Conservation (phyloP, 2,888 invertebrate genomes). For the Ornithoptera alexandrae region DNA sequence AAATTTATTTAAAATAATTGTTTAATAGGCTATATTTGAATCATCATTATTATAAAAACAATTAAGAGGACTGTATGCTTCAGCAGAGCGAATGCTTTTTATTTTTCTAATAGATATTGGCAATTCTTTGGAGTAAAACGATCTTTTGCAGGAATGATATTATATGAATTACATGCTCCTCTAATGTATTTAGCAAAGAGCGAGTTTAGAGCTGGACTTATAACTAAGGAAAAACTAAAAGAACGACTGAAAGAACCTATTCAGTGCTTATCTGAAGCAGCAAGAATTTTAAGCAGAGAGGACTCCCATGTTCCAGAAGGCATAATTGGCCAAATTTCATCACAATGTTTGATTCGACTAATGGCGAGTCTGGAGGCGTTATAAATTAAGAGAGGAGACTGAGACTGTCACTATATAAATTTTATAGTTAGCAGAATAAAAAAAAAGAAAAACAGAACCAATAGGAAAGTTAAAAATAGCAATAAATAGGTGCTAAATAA, state of each 20-base stretch:
- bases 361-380: slow-evolving; percentile 62
- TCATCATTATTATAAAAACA: too few relatives aligned
- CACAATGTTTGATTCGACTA: slow-evolving; percentile 71
- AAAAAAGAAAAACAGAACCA: too few relatives aligned
- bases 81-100: too few relatives aligned
- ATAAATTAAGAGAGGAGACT: slow-evolving; percentile 31
- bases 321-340: slow-evolving; percentile 81
- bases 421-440: too few relatives aligned
- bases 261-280: slow-evolving; percentile 82
- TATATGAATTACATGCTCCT: slow-evolving; percentile 91
- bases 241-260: slow-evolving; percentile 83
- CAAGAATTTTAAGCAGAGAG: slow-evolving; percentile 83
- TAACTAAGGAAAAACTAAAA: slow-evolving; percentile 81
- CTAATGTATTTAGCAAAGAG: slow-evolving; percentile 85
- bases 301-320: slow-evolving; percentile 84
- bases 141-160: slow-evolving; percentile 80
- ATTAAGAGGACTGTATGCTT: too few relatives aligned
- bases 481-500: neutral
- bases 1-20: too few relatives aligned
- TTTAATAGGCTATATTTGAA: too few relatives aligned
- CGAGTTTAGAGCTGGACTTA: slow-evolving; percentile 80
- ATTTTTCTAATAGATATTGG: too few relatives aligned
- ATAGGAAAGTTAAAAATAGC: neutral
- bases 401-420: too few relatives aligned
- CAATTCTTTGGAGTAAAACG: too few relatives aligned